Base-by-base conservation (phyloP, 2,797 vertebrate genomes). In the Pangasius krempfi region DNA sequence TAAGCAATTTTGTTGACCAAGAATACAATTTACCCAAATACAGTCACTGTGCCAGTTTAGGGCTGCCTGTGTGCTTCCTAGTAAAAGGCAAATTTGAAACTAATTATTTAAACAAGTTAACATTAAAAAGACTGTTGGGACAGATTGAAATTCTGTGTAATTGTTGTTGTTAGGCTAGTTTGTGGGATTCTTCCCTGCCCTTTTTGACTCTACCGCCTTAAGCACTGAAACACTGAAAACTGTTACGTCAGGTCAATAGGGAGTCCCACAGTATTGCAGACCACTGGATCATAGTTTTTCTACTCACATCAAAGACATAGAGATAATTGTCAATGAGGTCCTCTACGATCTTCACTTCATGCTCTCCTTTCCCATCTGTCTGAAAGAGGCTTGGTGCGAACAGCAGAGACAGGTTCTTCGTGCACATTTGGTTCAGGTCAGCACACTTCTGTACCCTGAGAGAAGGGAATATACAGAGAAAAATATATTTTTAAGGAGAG, bases 381-480 rank as follows among this genome's bases (percentile, higher is more conserved):
- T 99, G 98, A 94, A 99, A 99, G 62, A 99, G 96, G 56, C 98
- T 99, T 58, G 98, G 98, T 0, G 98, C 98, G 0, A 99, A 99
- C 75, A 99, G 96, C 92, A 99, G 95, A 0, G 98, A 97, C 90
- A 99, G 94, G 95, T 99, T 99, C 95, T 98, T 97, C 9, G 98
- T 99, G 95, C 96, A 98, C 98, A 99, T 99, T 93, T 99, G 98
- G 95, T 99, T 99, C 88, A 99, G 95, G 89, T 96, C 96, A 0
- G 98, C 97, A 90, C 98, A 99, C 90, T 99, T 98, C 95, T 99
- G 98, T 80, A 99, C 98, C 85, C 98, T 99, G 93, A 37, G 14
- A 76, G 54, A 62, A 47, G 13, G 2, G 54, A 12, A 88, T 33
- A 86, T 44, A 60, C 12, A 84, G 14, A 85, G 22, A 81, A 4